Evolutionary conservation across 2,113 vertebrate species (phyloP).

Genomic region (Beaufortia kweichowensis): DNA sequence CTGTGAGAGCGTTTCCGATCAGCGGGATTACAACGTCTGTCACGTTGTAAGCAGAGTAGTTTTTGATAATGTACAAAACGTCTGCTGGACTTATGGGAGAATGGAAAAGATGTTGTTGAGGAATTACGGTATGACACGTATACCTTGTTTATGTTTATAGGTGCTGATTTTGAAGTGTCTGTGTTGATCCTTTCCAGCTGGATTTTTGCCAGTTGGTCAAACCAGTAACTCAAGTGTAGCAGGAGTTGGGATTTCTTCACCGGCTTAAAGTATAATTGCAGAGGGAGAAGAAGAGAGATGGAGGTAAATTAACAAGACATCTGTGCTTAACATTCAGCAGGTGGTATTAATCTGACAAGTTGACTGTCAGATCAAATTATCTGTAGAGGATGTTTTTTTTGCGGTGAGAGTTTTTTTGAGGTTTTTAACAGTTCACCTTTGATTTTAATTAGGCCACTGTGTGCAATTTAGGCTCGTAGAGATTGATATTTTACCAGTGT

Average conservation of each 20-base stretch:
- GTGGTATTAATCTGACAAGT: constrained; percentile 13
- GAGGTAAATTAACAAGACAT: constrained; percentile 18
- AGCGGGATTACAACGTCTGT: constrained; percentile 3
- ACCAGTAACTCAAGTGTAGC: constrained; percentile 9
- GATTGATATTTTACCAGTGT: too few species aligned
- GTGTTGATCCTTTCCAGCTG: constrained; percentile 4
- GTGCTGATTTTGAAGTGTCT: constrained; percentile 19
- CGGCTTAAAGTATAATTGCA: constrained; percentile 9
- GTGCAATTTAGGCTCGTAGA: not conserved
- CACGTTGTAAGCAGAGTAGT: not conserved
- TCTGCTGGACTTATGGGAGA: not conserved
- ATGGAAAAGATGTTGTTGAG: not conserved
- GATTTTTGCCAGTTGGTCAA: constrained; percentile 19
- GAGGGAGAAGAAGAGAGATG: not conserved
- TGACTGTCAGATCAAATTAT: constrained; percentile 16
- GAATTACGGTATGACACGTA: constrained; percentile 6
- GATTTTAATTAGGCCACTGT: not conserved
- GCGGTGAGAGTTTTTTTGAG: not conserved
- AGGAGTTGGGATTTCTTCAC: not conserved
- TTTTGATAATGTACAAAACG: not conserved
- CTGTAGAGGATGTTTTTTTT: not conserved
- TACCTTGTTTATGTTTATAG: constrained; percentile 1
- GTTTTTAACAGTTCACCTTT: not conserved
- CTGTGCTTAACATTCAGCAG: constrained; percentile 29
- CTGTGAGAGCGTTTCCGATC: constrained; percentile 36